Base-by-base conservation (phyloP, 1,140 invertebrate species). In the Agrilus planipennis region DNA sequence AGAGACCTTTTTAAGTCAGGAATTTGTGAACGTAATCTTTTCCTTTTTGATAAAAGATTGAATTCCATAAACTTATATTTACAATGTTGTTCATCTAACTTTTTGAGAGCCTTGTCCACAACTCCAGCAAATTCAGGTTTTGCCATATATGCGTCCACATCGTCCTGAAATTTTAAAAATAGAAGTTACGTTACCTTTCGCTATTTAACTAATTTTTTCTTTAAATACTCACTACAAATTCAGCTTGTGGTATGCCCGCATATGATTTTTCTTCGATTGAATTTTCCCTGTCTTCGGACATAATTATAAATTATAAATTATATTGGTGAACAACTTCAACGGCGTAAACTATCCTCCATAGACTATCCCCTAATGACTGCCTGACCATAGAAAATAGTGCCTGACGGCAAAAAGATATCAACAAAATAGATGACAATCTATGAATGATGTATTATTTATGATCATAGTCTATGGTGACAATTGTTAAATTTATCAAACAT, bases 61-160 rank as follows among this genome's bases (percentile, higher is more conserved):
- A 77, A 81, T 67, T 96, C 93, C 84, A 97, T 93, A 58, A 92
- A 91, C 69, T 95, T 95, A 62, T 96, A 96, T 71, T 96, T 95
- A 42, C 78, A 80, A 67, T 92, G 87, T 61, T 84, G 81, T 55
- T 95, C 92, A 60, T 96, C 90, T 22, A 96, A 66, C 49, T 71
- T 75, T 53, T 79, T 79, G 27, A 96, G 65, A 10, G 91, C 90
- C 61, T 77, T 75, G 53, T 94, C 87, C 3, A 82, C 81, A 39
- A 77, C 77, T 23, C 76, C 75, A 52, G 77, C 74, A 55, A 89
- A 89, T 59, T 90, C 89, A 17, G 79, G 67, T 46, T 75, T 67
- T 46, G 74, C 75, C 86, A 97, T 92, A 60, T 84, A 97, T 32
- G 79, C 73, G 57, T 95, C 90, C 10, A 98, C 91, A 79, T 97